Evolutionary conservation across 2,113 vertebrate genomes (phyloP).

Genomic region (Pachycephala philippinensis): DNA sequence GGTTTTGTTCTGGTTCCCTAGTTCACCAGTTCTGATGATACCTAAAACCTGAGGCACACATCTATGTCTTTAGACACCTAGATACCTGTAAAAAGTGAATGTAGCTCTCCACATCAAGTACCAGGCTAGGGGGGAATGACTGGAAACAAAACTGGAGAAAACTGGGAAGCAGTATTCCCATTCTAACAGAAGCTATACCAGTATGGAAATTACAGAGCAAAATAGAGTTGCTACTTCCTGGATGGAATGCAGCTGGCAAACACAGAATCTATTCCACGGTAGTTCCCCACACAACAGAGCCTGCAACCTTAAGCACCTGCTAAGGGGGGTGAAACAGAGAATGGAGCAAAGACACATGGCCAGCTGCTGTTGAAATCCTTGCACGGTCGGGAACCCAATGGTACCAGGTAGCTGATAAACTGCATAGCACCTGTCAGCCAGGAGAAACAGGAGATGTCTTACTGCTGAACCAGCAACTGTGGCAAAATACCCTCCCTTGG

Average conservation of each 20-base stretch:
- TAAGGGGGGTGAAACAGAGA: not conserved
- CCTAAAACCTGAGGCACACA: not conserved
- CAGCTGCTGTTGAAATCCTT: not conserved
- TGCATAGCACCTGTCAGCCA: not conserved
- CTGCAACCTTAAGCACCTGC: not conserved
- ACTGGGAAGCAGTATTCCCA: not conserved
- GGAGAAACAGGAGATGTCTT: not conserved
- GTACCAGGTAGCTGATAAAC: not conserved
- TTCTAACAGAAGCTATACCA: not conserved
- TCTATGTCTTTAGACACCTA: not conserved
- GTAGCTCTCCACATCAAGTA: not conserved
- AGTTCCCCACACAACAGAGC: not conserved
- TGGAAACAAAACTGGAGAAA: not conserved
- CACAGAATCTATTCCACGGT: not conserved
- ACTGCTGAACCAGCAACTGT: not conserved
- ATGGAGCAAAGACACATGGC: not conserved
- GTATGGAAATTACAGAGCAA: not conserved
- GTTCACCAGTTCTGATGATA: not conserved
- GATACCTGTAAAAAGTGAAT: not conserved
- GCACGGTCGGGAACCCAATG: rapidly evolving
- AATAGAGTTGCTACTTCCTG: not conserved
- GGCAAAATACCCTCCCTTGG: not conserved
- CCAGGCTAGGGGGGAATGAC: not conserved
- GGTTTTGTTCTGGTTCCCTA: not conserved
- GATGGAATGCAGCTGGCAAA: not conserved